Evolutionary conservation across 35 echinoderm and acorn worm genomes (phyloP).

Genomic region (Apostichopus californicus): DNA sequence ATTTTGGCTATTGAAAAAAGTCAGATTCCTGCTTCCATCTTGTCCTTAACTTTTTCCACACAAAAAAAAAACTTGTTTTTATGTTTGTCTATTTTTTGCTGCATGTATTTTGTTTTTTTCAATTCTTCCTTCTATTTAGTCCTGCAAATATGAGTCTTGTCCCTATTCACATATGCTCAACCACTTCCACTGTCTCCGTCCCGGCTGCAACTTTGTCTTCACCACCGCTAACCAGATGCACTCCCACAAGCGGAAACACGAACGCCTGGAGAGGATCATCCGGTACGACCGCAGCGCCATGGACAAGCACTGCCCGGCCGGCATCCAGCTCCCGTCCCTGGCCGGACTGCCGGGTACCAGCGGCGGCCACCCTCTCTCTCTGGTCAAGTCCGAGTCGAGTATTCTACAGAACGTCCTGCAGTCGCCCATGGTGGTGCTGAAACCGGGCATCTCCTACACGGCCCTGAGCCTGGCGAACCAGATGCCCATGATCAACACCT

Average conservation of each 20-base stretch:
- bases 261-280: constrained; percentile 90
- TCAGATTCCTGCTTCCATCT: constrained; percentile 3
- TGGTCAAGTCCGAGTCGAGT: constrained; percentile 52
- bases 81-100: constrained; percentile 1
- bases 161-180: constrained; percentile 95
- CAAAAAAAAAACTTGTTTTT: neutral
- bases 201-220: constrained; percentile 92
- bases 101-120: constrained; percentile 29
- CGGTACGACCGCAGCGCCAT: constrained; percentile 69
- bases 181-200: constrained; percentile 99
- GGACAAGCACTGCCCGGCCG: constrained; percentile 2
- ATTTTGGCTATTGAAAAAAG: neutral
- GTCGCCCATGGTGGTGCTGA: constrained; percentile 54
- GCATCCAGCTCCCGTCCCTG: neutral
- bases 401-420: constrained; percentile 55
- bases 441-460: constrained; percentile 38
- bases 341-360: neutral
- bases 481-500: constrained; percentile 40
- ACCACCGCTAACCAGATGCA: constrained; percentile 99
- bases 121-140: constrained; percentile 58
- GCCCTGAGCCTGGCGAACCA: constrained; percentile 18
- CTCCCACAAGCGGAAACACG: constrained; percentile 98
- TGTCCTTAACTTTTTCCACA: neutral
- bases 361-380: constrained; percentile 32
- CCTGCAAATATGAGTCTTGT: constrained; percentile 86